Percentiles rank a stretch among this genome's conserved stretches.
Conservation (phyloP, 2,113 vertebrate species). For the Sylvietta virens region DNA sequence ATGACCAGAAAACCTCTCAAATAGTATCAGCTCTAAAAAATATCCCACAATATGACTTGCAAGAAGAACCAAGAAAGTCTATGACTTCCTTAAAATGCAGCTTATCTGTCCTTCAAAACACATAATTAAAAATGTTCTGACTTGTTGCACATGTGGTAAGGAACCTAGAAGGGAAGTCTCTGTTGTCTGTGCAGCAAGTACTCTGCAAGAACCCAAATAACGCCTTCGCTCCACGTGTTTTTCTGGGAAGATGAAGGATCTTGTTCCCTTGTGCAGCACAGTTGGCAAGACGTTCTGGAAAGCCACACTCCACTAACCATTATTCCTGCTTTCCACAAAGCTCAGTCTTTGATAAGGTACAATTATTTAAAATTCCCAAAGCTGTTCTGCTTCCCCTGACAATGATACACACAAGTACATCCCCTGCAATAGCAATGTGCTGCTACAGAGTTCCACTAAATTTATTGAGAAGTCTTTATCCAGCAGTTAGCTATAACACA, state of each 20-base stretch:
- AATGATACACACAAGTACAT: neutral
- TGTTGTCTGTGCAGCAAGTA: neutral
- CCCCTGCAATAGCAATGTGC: neutral
- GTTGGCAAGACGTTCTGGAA: neutral
- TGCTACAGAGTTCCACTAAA: neutral
- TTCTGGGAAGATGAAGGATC: neutral
- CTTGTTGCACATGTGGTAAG: neutral
- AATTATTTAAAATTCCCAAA: neutral
- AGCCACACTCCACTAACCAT: conserved; percentile 10
- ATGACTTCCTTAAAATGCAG: neutral
- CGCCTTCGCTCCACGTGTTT: neutral
- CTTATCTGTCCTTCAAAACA: neutral
- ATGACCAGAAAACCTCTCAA: neutral
- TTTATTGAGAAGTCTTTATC: conserved; percentile 13
- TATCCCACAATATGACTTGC: neutral
- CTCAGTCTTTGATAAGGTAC: neutral
- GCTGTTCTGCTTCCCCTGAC: neutral
- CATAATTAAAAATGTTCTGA: neutral
- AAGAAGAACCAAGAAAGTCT: neutral
- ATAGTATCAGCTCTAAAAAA: neutral
- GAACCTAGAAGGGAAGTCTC: neutral
- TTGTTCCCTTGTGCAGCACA: neutral
- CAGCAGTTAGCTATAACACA: conserved; percentile 3
- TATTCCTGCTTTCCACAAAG: neutral
- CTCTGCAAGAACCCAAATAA: neutral